A percentile compares a stretch with the other conserved stretches of the same genome.
phyloP scores from a whole-genome alignment of 2,888 invertebrate species.

The Elaeidobius kamerunicus region DNA sequence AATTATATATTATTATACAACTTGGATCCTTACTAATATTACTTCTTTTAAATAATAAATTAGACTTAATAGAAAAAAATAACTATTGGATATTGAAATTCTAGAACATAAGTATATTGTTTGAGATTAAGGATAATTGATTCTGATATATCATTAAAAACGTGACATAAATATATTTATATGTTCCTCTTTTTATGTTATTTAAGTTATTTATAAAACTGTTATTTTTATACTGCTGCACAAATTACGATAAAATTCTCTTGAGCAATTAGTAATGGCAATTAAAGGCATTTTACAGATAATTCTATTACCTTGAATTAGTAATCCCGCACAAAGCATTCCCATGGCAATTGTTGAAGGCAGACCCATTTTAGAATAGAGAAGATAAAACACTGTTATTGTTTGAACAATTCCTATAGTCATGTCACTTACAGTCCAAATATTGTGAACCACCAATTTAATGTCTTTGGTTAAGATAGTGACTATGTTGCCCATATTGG shows the following conservation, averaged over 20 bases:
- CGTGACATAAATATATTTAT: no score
- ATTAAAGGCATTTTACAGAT: not conserved
- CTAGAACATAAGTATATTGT: no score
- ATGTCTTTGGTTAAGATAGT: conserved; percentile 92
- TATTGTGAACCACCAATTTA: conserved; percentile 81
- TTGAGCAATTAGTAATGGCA: not conserved
- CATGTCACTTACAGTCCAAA: conserved; percentile 84
- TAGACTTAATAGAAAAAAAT: no score
- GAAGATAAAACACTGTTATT: conserved; percentile 72
- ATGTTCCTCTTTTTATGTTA: no score
- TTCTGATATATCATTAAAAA: no score
- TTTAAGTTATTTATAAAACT: not conserved
- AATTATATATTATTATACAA: no score
- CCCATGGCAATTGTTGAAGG: conserved; percentile 55
- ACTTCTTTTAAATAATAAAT: no score
- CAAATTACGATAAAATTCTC: no score
- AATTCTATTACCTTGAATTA: conserved; percentile 23
- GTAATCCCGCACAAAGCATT: conserved; percentile 43
- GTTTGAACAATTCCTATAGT: conserved; percentile 91
- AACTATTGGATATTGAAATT: no score
- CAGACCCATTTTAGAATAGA: conserved; percentile 58
- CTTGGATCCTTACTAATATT: no score
- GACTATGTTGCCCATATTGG: conserved; percentile 69
- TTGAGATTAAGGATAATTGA: no score
- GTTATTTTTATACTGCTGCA: no score